phyloP scores from a whole-genome alignment of 2,888 invertebrate species.

The Rhyacophila evoluta region DNA sequence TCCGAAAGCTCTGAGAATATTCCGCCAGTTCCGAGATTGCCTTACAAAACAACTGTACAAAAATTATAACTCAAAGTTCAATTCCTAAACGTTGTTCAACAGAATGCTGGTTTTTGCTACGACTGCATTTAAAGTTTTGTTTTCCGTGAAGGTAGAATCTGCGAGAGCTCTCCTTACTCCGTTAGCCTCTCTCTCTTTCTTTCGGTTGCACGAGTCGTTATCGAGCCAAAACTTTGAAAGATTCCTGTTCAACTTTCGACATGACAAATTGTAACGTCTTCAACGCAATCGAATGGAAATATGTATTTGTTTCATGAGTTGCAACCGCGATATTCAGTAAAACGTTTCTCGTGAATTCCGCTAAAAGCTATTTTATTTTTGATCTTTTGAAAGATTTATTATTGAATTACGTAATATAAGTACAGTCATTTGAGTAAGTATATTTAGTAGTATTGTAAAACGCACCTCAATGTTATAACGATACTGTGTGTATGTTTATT shows the following conservation, averaged over 20 bases:
- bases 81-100: slow-evolving; percentile 43
- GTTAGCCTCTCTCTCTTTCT: slow-evolving; percentile 17
- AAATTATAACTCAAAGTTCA: slow-evolving; percentile 48
- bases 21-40: slow-evolving; percentile 33
- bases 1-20: not conserved
- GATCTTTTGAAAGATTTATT: not conserved
- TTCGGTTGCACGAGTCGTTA: not conserved
- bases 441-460: no score
- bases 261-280: slow-evolving; percentile 55
- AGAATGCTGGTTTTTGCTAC: slow-evolving; percentile 48
- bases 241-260: slow-evolving; percentile 52
- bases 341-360: slow-evolving; percentile 20
- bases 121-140: slow-evolving; percentile 55
- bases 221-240: slow-evolving; percentile 39
- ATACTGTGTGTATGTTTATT: no score
- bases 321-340: not conserved
- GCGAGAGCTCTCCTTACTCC: not conserved
- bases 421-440: no score
- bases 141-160: slow-evolving; percentile 44
- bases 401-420: no score
- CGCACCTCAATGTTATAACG: no score
- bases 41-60: slow-evolving; percentile 38
- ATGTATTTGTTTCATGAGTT: slow-evolving; percentile 43
- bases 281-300: slow-evolving; percentile 55
- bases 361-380: slow-evolving; percentile 1